phyloP scores from a whole-genome alignment of 2,113 vertebrate genomes.

The Hypocryptadius cinnamomeus region DNA sequence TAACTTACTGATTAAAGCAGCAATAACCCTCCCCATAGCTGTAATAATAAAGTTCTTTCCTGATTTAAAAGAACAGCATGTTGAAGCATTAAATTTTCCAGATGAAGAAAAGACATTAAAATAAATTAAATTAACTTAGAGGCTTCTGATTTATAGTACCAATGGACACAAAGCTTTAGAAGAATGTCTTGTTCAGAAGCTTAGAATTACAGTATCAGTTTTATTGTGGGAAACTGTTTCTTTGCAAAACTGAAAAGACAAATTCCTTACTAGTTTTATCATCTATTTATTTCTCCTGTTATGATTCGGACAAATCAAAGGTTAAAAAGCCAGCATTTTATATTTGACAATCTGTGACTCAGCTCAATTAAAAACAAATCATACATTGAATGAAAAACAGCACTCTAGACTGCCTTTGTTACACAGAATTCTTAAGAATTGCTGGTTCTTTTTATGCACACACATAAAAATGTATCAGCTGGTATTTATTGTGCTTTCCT shows the following conservation, averaged over 20 bases:
- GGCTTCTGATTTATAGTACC: slow-evolving; percentile 13
- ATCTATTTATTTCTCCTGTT: slow-evolving; percentile 39
- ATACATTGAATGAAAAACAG: neutral
- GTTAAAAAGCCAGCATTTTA: neutral
- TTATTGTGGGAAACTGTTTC: slow-evolving; percentile 43
- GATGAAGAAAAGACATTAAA: slow-evolving; percentile 16
- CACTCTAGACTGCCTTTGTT: neutral
- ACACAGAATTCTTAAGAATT: neutral
- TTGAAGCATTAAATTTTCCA: slow-evolving; percentile 41
- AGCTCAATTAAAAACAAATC: neutral
- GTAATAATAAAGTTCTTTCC: neutral
- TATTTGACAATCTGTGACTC: neutral
- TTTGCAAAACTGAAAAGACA: slow-evolving; percentile 45
- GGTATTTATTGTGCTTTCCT: neutral
- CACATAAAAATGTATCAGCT: neutral
- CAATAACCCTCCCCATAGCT: neutral
- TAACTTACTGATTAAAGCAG: neutral
- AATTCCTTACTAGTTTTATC: slow-evolving; percentile 34
- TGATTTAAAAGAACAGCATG: neutral
- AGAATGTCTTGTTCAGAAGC: slow-evolving; percentile 28
- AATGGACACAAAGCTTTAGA: slow-evolving; percentile 15
- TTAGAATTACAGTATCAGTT: slow-evolving; percentile 50
- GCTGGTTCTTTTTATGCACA: neutral
- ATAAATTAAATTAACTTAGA: slow-evolving; percentile 19
- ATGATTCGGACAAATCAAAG: neutral